Evolutionary conservation across 2,888 invertebrate species (phyloP), one percentile per base, ranked within the genome.

Genomic region (Coenonympha arcania): DNA sequence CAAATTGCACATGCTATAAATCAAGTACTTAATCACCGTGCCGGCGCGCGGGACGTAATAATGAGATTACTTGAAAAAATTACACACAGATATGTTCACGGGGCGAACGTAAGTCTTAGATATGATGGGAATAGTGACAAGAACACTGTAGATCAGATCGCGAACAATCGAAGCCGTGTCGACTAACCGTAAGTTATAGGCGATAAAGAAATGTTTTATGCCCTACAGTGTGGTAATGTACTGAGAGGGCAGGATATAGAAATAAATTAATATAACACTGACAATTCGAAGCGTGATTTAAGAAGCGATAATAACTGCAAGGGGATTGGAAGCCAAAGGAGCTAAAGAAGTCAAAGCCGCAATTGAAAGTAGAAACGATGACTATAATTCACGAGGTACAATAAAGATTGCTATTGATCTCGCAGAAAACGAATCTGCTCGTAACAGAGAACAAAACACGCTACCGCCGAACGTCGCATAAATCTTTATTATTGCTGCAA

Each of bases 401-500:
- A 83, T 84, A 83, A 83, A 81, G 79, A 79, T 75, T 70, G 77
- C 79, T 82, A 84, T 84, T 82, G 84, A 83, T 84, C 80, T 81
- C 70, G 73, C 76, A 78, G 83, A 79, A 80, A 81, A 78, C 79
- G 83, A 81, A 84, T 84, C 83, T 81, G 71, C 73, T 79, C 76
- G 82, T 82, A 80, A 80, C 82, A 74, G 72, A 75, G 81, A 83
- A 84, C 85, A 84, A 80, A 85, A 83, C 84, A 81, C 76, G 85
- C 84, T 85, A 83, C 85, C 82, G 76, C 83, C 76, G 77, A 82
- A 84, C 79, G 83, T 85, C 82, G 80, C 76, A 84, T 85, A 85
- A 85, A 85, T 85, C 85, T 85, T 83, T 85, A 84, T 85, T 85
- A 85, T 84, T 83, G 81, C 84, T 76, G 76, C 83, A 81, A 82